A percentile compares a stretch with the other conserved stretches of the same genome.
These are phyloP conservation scores for Linnaemya tessellans DNA, from an alignment of 2,888 invertebrate species.

Conservation along the genomic window DNA sequence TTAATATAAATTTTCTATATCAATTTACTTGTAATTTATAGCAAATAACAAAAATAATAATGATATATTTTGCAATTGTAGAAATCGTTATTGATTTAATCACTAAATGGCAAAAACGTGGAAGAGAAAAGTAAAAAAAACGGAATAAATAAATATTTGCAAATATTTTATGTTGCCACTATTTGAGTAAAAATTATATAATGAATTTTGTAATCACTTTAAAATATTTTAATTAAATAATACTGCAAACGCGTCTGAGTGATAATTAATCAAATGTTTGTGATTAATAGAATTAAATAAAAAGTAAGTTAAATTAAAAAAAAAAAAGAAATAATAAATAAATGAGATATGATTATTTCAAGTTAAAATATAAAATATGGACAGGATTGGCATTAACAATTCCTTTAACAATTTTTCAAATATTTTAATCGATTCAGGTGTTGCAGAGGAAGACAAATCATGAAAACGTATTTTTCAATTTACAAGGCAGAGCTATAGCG, in stretches of 20 bases:
- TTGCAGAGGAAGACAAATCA: too few relatives aligned
- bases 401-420: too few relatives aligned
- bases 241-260: conserved; percentile 18
- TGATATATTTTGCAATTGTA: conserved; percentile 38
- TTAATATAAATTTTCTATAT: background rate
- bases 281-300: conserved; percentile 8
- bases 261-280: conserved; percentile 42
- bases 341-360: background rate
- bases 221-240: conserved; percentile 48
- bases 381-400: too few relatives aligned
- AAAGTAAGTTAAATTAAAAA: conserved; percentile 6
- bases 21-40: conserved; percentile 6
- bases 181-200: conserved; percentile 15
- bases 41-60: background rate
- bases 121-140: background rate
- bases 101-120: background rate
- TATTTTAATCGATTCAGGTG: too few relatives aligned
- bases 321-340: background rate
- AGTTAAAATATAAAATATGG: background rate
- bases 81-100: conserved; percentile 53
- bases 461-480: too few relatives aligned
- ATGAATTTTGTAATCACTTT: conserved; percentile 47
- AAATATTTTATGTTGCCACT: conserved; percentile 8
- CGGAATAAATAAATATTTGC: background rate
- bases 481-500: too few relatives aligned